Percentiles rank a stretch among this genome's conserved stretches.
Evolutionary conservation across 1,140 invertebrate genomes (phyloP).

Genomic region (Polyergus mexicanus): DNA sequence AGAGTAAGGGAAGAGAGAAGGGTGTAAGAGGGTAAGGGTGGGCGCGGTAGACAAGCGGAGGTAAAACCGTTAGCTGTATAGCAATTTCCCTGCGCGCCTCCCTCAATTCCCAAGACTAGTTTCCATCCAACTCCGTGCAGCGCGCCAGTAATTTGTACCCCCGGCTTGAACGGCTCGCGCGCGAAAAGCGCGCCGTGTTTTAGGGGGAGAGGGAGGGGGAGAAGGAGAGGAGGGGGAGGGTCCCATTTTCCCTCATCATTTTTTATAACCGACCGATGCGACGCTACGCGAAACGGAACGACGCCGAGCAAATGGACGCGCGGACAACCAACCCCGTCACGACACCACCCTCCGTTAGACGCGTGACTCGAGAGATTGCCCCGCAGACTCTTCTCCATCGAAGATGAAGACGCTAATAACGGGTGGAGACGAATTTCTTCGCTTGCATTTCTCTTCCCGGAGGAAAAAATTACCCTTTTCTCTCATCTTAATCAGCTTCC

Average conservation of each 20-base stretch:
- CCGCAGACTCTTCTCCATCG: background rate
- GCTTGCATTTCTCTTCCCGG: background rate
- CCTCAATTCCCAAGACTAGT: conserved; percentile 81
- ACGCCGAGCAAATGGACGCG: conserved; percentile 36
- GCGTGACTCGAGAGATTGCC: conserved; percentile 34
- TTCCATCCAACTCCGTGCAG: conserved; percentile 76
- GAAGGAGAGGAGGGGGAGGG: too few species aligned
- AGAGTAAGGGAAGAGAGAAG: background rate
- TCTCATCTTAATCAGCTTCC: background rate
- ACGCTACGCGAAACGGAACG: conserved; percentile 35
- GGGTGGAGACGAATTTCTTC: conserved; percentile 7
- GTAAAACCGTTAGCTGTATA: conserved; percentile 74
- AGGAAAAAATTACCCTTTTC: background rate
- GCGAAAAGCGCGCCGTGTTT: background rate
- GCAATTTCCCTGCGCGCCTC: conserved; percentile 76
- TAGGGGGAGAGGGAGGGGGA: too few species aligned
- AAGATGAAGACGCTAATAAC: conserved; percentile 21
- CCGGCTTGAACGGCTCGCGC: conserved; percentile 68
- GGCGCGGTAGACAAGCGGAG: conserved; percentile 40
- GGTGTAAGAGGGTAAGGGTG: conserved; percentile 42
- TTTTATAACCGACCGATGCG: conserved; percentile 70
- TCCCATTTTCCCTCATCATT: conserved; percentile 70
- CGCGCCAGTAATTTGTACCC: conserved; percentile 78
- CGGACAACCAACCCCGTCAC: background rate
- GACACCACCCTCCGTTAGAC: background rate